Evolutionary conservation across 2,113 vertebrate species (phyloP).

Genomic region (Butorides virescens): DNA sequence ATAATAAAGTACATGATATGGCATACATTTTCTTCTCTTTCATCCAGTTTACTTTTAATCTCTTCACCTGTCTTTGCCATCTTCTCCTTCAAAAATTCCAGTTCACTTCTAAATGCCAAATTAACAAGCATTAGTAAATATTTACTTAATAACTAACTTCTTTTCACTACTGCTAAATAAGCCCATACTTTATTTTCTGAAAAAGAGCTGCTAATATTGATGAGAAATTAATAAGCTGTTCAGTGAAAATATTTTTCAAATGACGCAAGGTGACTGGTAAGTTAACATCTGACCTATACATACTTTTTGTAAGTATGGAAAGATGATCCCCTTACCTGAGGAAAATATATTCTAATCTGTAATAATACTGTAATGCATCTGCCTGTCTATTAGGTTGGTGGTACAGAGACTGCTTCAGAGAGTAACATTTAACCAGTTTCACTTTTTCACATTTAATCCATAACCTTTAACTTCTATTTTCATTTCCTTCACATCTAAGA

Average conservation of each 20-base stretch:
- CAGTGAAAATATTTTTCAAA: neutral
- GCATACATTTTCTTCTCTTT: slow-evolving; percentile 82
- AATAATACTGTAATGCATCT: neutral
- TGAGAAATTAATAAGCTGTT: neutral
- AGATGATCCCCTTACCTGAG: neutral
- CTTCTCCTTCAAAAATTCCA: slow-evolving; percentile 71
- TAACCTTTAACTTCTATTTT: neutral
- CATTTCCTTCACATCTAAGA: neutral
- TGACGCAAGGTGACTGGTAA: neutral
- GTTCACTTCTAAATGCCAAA: slow-evolving; percentile 74
- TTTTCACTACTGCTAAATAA: neutral
- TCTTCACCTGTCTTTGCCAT: slow-evolving; percentile 75
- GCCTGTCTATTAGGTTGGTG: neutral
- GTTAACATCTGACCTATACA: neutral
- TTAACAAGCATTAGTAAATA: neutral
- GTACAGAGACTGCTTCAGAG: neutral
- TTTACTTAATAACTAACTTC: neutral
- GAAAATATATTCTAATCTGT: neutral
- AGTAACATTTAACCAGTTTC: neutral
- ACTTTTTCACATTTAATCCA: neutral
- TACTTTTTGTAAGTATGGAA: neutral
- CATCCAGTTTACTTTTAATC: slow-evolving; percentile 75
- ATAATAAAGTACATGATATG: neutral
- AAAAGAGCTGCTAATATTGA: neutral
- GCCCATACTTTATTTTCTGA: neutral